Evolutionary conservation across 1,140 invertebrate species (phyloP).

Genomic region (Zaprionus vittiger): DNA sequence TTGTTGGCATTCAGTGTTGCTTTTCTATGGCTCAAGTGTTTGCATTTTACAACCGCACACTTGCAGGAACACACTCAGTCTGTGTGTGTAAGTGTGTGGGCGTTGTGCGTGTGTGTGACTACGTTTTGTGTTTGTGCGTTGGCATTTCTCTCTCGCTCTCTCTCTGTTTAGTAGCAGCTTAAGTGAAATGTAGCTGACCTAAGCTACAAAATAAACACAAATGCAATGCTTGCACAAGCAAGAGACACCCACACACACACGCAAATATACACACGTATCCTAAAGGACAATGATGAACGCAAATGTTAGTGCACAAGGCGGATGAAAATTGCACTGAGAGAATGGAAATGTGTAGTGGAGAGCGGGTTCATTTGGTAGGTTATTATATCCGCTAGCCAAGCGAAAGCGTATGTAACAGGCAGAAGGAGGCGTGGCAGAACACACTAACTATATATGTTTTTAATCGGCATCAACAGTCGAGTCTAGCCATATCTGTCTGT

Average conservation of each 20-base stretch:
- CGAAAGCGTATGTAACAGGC: no score
- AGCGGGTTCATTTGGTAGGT: background rate
- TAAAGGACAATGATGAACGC: conserved; percentile 28
- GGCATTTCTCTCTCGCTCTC: conserved; percentile 40
- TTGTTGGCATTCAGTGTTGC: conserved; percentile 62
- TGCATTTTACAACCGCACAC: conserved; percentile 76
- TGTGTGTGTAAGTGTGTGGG: conserved; percentile 35
- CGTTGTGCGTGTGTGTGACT: conserved; percentile 36
- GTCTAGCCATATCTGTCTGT: no score
- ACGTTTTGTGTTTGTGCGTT: conserved; percentile 51
- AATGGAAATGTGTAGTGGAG: background rate
- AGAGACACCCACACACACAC: conserved; percentile 10
- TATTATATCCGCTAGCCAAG: background rate
- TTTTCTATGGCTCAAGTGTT: conserved; percentile 74
- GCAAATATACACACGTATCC: background rate
- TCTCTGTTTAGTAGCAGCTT: conserved; percentile 42
- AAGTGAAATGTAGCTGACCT: conserved; percentile 81
- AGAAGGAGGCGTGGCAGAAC: no score
- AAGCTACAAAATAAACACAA: conserved; percentile 70
- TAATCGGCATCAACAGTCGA: no score
- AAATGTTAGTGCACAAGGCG: conserved; percentile 44
- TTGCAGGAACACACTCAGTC: background rate
- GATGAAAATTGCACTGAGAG: conserved; percentile 9
- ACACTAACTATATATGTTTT: no score
- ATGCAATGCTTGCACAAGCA: conserved; percentile 32